These are phyloP conservation scores for Onychomys torridus DNA, from an alignment of 2,797 vertebrate genomes.

Conservation along the genomic window DNA sequence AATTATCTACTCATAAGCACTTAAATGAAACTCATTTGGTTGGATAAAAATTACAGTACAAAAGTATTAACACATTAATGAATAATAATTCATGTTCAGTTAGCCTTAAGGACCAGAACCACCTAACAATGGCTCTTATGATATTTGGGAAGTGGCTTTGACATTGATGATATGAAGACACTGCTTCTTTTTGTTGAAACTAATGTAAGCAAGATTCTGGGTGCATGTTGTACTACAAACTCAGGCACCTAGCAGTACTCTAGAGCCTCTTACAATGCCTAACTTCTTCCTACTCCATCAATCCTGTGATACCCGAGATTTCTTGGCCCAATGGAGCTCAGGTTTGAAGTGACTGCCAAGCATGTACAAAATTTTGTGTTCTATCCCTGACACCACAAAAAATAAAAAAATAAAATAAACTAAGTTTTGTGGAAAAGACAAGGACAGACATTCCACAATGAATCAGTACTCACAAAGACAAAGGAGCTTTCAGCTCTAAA, in stretches of 20 bases:
- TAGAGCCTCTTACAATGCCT: not conserved
- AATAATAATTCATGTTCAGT: not conserved
- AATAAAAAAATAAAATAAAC: no score
- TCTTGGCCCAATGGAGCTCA: not conserved
- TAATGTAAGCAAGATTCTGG: not conserved
- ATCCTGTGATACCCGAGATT: not conserved
- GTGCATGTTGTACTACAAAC: not conserved
- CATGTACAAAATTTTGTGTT: not conserved
- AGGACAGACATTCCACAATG: not conserved
- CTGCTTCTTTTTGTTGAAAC: not conserved
- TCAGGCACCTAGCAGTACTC: no score
- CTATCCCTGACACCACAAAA: not conserved
- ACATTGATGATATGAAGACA: not conserved
- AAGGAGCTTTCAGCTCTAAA: not conserved
- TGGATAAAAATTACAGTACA: not conserved
- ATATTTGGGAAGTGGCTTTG: not conserved
- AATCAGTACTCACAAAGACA: not conserved
- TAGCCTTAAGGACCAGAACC: no score
- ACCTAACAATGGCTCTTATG: not conserved
- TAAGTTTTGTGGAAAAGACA: rapidly evolving
- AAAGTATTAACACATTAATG: not conserved
- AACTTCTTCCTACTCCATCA: not conserved
- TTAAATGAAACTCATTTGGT: not conserved
- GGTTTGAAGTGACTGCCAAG: not conserved
- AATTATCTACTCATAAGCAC: not conserved